Conservation (phyloP, 1,140 invertebrate species). For the Caenorhabditis inopinata region DNA sequence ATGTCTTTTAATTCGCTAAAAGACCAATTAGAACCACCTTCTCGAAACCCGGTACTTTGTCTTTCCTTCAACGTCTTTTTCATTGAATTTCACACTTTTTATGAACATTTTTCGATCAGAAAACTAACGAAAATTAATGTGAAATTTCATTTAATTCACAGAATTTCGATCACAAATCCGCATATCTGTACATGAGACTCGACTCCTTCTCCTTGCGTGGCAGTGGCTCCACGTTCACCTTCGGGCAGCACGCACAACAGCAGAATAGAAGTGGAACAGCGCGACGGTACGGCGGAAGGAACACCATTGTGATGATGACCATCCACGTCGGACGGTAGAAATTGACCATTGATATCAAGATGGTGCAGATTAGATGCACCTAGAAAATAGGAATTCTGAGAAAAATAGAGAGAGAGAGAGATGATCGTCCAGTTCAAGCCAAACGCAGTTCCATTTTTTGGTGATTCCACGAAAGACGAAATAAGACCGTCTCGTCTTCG, state of each 20-base stretch:
- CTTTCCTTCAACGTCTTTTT: neutral
- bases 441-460: no score
- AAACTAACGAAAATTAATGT: no score
- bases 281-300: constrained; percentile 14
- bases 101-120: no score
- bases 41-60: constrained; percentile 1
- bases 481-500: no score
- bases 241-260: constrained; percentile 28
- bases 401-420: neutral
- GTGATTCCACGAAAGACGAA: no score
- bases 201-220: constrained; percentile 31
- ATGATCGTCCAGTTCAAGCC: no score
- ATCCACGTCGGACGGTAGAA: constrained; percentile 1
- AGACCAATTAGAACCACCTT: neutral
- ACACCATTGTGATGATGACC: constrained; percentile 13
- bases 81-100: neutral
- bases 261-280: constrained; percentile 26
- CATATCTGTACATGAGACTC: constrained; percentile 39
- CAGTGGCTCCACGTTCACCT: constrained; percentile 35
- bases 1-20: neutral
- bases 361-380: neutral
- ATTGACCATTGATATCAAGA: neutral
- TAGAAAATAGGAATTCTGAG: neutral
- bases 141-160: no score
- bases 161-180: constrained; percentile 16